Evolutionary conservation across 2,113 vertebrate genomes (phyloP), one percentile per base, ranked within the genome.

Genomic region (Myxocyprinus asiaticus): DNA sequence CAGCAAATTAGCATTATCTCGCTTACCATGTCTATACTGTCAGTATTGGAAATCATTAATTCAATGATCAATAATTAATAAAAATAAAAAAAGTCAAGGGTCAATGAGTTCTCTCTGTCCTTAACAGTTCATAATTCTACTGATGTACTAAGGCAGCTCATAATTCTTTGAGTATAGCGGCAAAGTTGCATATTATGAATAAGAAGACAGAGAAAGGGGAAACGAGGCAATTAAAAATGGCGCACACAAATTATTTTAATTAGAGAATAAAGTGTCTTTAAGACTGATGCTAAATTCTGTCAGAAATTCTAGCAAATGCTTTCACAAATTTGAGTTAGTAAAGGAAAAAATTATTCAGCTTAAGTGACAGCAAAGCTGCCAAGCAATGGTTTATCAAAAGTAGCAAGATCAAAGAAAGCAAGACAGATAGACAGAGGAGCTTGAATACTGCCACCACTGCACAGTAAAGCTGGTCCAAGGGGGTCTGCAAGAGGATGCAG

Each of bases 301-400:
- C 55, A 47, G 9, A 59, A 45, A 59, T 11, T 4, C 0, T 7
- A 15, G 55, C 55, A 58, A 58, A 58, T 58, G 55, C 55, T 58
- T 58, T 58, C 6, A 58, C 8, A 47, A 4, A 45, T 14, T 44
- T 45, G 3, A 72, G n/a, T 59, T 72, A 47, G 70, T 72, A 61
- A 59, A 72, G 11, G n/a, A 59, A 15, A 6, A 72, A 61, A 71
- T 10, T 3, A 4, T 22, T 68, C 5, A 50, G 9, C 17, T 67
- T 15, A 45, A 58, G n/a, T 12, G 55, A 72, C 42, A 47, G 55
- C 43, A 45, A 59, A 47, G 70, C 55, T 61, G 43, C 55, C 2
- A 6, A 72, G 55, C 70, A 45, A 22, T 47, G 4, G 55, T 43
- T 72, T 72, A 47, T 72, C 43, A 58, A 72, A 61, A 5, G 43